Percentiles rank a stretch among this genome's conserved stretches.
Conservation (phyloP, 2,888 invertebrate genomes). For the Brachypalpus laphriformis region DNA sequence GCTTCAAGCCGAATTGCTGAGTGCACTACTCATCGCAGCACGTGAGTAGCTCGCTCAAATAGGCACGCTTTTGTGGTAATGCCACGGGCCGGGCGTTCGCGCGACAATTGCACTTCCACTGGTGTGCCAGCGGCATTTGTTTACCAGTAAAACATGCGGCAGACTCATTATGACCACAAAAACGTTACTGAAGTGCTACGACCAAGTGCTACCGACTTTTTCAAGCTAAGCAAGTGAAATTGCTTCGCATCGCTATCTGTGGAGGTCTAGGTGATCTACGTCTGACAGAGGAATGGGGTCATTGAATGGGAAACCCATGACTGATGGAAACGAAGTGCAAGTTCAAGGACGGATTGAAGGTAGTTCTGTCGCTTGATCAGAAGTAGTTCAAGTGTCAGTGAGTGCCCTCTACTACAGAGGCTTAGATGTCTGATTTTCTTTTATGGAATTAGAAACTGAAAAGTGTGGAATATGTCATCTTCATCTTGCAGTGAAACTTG, state of each 20-base stretch:
- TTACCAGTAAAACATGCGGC: conserved; percentile 33
- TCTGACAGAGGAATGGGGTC: background rate
- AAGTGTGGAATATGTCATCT: too few relatives aligned
- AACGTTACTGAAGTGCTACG: background rate
- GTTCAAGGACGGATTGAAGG: conserved; percentile 30
- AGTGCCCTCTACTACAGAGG: too few relatives aligned
- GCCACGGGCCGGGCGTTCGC: background rate
- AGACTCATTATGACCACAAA: background rate
- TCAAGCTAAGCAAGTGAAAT: background rate
- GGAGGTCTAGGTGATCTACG: background rate
- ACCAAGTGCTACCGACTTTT: too few relatives aligned
- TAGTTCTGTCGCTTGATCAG: background rate
- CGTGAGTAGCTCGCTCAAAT: conserved; percentile 32
- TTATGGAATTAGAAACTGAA: too few relatives aligned
- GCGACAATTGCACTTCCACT: conserved; percentile 6
- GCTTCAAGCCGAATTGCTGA: background rate
- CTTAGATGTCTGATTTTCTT: too few relatives aligned
- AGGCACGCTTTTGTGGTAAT: background rate
- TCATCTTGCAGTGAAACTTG: too few relatives aligned
- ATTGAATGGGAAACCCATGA: background rate
- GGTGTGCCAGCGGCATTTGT: conserved; percentile 15
- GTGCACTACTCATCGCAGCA: conserved; percentile 18
- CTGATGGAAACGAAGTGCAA: conserved; percentile 1
- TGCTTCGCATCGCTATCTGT: background rate
- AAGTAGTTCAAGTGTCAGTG: background rate